A percentile compares a stretch with the other conserved stretches of the same genome.
These are phyloP conservation scores for Triplophysa yarkandensis DNA, from an alignment of 2,797 vertebrate species.

Conservation along the genomic window DNA sequence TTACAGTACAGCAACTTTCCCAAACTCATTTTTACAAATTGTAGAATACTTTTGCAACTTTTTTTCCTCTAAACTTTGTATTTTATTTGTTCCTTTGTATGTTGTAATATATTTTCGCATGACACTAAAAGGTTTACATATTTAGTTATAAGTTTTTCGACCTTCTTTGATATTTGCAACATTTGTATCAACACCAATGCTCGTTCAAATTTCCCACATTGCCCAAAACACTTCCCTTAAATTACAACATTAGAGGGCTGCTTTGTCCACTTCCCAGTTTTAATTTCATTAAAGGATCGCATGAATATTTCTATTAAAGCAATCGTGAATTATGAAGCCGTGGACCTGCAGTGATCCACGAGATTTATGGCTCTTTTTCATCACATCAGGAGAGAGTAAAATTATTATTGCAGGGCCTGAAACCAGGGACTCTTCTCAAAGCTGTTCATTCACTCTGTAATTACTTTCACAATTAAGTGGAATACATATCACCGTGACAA, in stretches of 20 bases:
- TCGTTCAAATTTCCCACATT: neutral
- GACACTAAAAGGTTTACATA: too few species aligned
- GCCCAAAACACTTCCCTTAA: constrained; percentile 1
- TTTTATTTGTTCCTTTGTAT: too few species aligned
- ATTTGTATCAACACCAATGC: neutral
- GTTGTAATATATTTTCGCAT: too few species aligned
- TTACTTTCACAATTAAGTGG: constrained; percentile 99
- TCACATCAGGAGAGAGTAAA: constrained; percentile 93
- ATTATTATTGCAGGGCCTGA: constrained; percentile 92
- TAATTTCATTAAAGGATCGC: constrained; percentile 98
- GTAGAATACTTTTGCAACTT: neutral
- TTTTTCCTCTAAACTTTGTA: too few species aligned
- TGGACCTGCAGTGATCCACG: constrained; percentile 94
- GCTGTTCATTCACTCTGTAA: constrained; percentile 96
- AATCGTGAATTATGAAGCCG: constrained; percentile 99
- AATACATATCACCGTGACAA: constrained; percentile 99
- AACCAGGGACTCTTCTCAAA: constrained; percentile 92
- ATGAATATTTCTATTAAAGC: constrained; percentile 99
- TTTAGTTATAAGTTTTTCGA: neutral
- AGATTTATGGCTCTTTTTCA: constrained; percentile 98
- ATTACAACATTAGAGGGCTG: constrained; percentile 36
- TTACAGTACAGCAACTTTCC: neutral
- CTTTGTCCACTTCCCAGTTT: constrained; percentile 78
- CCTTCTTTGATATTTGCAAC: neutral
- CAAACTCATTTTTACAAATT: neutral